phyloP scores from a whole-genome alignment of 2,113 vertebrate species.

The Oreochromis tanganicae region DNA sequence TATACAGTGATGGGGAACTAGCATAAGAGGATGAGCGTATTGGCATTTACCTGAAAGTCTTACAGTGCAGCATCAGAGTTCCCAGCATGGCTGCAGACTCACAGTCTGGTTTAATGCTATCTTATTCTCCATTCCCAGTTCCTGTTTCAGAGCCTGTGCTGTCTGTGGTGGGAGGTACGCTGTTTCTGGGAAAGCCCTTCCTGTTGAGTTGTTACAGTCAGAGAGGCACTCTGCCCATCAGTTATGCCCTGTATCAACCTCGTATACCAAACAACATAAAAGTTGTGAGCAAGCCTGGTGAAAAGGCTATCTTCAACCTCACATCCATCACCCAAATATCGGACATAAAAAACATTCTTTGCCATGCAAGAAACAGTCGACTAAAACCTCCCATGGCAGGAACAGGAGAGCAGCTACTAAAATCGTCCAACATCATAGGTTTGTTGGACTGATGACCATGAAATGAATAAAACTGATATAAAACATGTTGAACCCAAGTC shows the following conservation, averaged over 20 bases:
- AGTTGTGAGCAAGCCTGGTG: not conserved
- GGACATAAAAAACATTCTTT: slow-evolving; percentile 30
- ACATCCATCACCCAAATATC: slow-evolving; percentile 14
- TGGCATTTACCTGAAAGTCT: not conserved
- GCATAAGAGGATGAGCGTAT: not conserved
- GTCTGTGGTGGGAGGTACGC: slow-evolving; percentile 35
- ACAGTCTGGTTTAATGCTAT: not conserved
- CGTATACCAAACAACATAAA: fast-evolving
- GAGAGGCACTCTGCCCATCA: slow-evolving; percentile 59
- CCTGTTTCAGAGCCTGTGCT: slow-evolving; percentile 40
- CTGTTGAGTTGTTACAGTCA: slow-evolving; percentile 57
- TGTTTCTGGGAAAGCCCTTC: slow-evolving; percentile 60
- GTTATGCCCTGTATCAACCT: slow-evolving; percentile 28
- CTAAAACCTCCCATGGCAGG: fast-evolving
- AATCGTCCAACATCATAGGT: slow-evolving; percentile 55
- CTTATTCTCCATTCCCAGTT: slow-evolving; percentile 14
- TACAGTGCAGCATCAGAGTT: not conserved
- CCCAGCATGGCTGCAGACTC: not conserved
- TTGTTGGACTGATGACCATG: not conserved
- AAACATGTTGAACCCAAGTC: not conserved
- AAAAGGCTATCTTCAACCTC: slow-evolving; percentile 50
- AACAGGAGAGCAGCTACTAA: not conserved
- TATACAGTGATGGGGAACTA: not conserved
- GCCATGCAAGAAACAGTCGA: slow-evolving; percentile 32
- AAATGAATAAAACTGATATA: not conserved